A percentile compares a stretch with the other conserved stretches of the same genome.
These are phyloP conservation scores for Cathartes aura DNA, from an alignment of 2,113 vertebrate species.

Conservation along the genomic window DNA sequence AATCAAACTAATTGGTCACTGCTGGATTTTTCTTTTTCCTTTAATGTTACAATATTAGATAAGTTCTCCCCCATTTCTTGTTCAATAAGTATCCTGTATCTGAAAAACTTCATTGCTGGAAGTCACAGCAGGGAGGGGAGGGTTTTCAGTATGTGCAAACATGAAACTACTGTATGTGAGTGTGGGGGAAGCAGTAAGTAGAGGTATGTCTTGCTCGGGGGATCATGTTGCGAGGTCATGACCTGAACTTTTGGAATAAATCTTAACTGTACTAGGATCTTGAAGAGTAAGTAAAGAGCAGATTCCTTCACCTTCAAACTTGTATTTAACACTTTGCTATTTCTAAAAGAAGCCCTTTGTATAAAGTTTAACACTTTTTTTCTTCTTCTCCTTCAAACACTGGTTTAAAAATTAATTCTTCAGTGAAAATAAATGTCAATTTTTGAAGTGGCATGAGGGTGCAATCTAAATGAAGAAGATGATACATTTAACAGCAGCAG, in stretches of 20 bases:
- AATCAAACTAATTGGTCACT: neutral
- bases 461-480: neutral
- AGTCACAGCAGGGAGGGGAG: neutral
- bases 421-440: neutral
- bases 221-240: accelerated
- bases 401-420: neutral
- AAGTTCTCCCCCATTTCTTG: accelerated
- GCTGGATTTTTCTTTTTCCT: neutral
- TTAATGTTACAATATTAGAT: neutral
- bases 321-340: neutral
- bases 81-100: accelerated
- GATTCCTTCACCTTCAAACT: neutral
- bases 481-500: neutral
- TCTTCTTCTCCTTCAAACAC: neutral
- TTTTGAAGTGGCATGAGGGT: neutral
- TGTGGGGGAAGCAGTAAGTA: neutral
- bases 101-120: neutral
- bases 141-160: neutral
- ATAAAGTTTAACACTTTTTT: neutral
- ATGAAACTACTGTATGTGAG: neutral
- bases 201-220: neutral
- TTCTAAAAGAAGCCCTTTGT: neutral
- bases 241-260: neutral
- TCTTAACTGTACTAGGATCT: neutral
- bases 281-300: neutral